phyloP scores from a whole-genome alignment of 1,140 invertebrate species.

The Homarus americanus region DNA sequence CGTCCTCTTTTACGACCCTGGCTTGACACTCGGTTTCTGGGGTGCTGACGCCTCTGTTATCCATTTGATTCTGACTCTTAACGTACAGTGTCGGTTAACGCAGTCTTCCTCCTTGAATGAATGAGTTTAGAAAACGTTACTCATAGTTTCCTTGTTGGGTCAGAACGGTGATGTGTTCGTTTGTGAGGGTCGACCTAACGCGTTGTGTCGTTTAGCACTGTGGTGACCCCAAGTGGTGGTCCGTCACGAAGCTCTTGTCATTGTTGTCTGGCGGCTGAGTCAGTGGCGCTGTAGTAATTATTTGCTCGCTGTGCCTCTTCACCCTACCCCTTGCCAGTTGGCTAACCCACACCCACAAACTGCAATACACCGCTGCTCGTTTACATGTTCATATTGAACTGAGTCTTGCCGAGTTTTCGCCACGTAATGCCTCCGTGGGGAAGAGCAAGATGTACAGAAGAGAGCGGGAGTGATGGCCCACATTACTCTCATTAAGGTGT shows the following conservation, averaged over 20 bases:
- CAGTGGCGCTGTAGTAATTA: constrained; percentile 31
- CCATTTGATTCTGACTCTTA: neutral
- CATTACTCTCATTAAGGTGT: no score
- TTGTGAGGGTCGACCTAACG: neutral
- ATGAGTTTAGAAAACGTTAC: neutral
- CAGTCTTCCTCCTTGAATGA: constrained; percentile 3
- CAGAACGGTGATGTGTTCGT: neutral
- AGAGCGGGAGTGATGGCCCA: no score
- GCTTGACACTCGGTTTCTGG: neutral
- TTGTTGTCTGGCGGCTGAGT: constrained; percentile 25
- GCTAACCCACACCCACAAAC: no score
- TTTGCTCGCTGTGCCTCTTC: neutral
- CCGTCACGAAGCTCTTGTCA: neutral
- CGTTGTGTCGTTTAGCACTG: neutral
- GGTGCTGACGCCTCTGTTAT: neutral
- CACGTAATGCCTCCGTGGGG: no score
- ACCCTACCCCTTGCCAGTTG: neutral
- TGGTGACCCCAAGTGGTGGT: neutral
- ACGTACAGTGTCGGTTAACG: neutral
- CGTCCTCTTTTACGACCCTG: neutral
- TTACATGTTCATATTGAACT: no score
- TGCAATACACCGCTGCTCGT: no score
- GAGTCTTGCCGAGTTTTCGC: no score
- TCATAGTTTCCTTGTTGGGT: neutral
- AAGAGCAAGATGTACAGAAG: no score